A percentile compares a stretch with the other conserved stretches of the same genome.
Evolutionary conservation across 2,113 vertebrate species (phyloP).

Genomic region (Potamarius usumacintae): DNA sequence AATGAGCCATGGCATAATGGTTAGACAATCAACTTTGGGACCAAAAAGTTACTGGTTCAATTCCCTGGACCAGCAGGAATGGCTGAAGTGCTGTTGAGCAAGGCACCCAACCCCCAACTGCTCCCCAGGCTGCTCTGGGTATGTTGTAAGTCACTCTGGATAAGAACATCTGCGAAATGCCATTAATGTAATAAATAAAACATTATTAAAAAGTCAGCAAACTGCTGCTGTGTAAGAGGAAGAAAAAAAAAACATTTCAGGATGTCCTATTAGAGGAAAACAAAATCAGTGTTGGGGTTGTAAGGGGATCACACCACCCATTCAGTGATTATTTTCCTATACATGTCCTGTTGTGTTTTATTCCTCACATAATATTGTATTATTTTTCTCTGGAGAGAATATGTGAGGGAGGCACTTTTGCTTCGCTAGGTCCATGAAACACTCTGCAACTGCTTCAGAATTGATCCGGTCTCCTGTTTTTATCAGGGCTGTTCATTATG

Average conservation of each 20-base stretch:
- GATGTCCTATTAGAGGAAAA: neutral
- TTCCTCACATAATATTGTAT: neutral
- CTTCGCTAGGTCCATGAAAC: neutral
- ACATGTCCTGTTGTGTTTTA: conserved; percentile 4
- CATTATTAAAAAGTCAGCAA: neutral
- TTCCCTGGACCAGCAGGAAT: too few relatives aligned
- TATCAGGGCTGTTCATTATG: neutral
- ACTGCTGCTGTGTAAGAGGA: neutral
- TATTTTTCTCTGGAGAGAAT: neutral
- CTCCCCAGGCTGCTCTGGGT: too few relatives aligned
- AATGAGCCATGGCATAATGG: too few relatives aligned
- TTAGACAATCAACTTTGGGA: too few relatives aligned
- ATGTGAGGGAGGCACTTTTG: neutral
- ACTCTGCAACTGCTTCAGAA: neutral
- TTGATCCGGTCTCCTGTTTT: neutral
- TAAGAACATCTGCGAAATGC: too few relatives aligned
- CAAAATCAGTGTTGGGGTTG: neutral
- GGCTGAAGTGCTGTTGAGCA: too few relatives aligned
- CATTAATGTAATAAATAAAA: neutral
- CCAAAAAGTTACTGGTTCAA: too few relatives aligned
- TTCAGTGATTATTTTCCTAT: neutral
- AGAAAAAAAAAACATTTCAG: neutral
- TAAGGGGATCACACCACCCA: neutral
- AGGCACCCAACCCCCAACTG: too few relatives aligned
- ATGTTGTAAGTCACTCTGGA: too few relatives aligned